Evolutionary conservation across 2,113 vertebrate species (phyloP), one percentile per base, ranked within the genome.

Genomic region (Solea senegalensis): DNA sequence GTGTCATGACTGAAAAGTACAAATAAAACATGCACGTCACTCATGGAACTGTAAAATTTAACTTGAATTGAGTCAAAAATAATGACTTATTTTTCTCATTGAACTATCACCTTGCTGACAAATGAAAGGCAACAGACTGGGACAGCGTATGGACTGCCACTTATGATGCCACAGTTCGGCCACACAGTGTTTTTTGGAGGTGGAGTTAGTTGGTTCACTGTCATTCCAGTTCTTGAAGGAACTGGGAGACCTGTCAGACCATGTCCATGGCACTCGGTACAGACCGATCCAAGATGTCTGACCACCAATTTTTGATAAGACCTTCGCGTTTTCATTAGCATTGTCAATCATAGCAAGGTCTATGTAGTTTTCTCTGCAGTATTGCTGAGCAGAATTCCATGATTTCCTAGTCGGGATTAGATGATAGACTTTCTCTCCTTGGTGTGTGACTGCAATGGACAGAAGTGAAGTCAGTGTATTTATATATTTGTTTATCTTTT

Each of bases 121-220:
- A 53, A 82, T 40, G 39, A 79, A 81, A 7, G 12, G 5, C 0
- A 1, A 1, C 0, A 7, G 0, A 0, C 0, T 0, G 0, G 0
- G 0, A 39, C 72, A 79, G 0, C 0, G 0, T 0, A 0, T 0
- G 2, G 76, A 61, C 0, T n/a, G 3, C 72, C 76, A 85, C n/a
- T 5, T 0, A 8, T 79, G 56, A 0, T 0, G 0, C n/a, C 9
- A 13, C 62, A 21, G 3, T 34, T 63, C 43, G 0, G 0, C 0
- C 0, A 0, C 16, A 60, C 77, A 83, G 26, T 7, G 4, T 21
- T 21, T 1, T 1, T 1, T 21, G 21, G 1, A 21, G 21, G 1
- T 5, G 12, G 2, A 7, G 54, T 69, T 66, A 1, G 62, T 7
- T 13, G 45, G 65, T 0, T 0, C 0, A 0, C 0, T 0, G 0